Base-by-base conservation (phyloP, 2,113 vertebrate species). In the Siphamia tubifer region DNA sequence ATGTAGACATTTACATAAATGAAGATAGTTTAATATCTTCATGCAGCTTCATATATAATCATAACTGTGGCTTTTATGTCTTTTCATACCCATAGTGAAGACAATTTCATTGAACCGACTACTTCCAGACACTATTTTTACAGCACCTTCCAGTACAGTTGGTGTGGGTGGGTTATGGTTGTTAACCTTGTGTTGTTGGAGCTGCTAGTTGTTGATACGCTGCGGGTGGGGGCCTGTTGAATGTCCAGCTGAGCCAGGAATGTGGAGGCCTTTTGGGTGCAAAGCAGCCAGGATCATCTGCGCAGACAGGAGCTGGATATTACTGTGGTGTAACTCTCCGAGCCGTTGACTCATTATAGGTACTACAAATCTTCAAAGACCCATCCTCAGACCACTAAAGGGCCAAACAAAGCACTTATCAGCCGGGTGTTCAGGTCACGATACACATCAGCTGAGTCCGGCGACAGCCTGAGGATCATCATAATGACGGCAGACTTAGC, bases 211-310 rank as follows among this genome's bases (percentile, higher is more conserved):
- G 77, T 68, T 88, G 85, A 87, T 78, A 70, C 56, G 79, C 72
- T 78, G 69, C 85, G 86, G 83, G 86, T 79, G 85, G 83, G 30
- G 85, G 85, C 76, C 86, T 87, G 88, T 68, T 77, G 74, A 83
- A 67, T 63, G 68, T 90, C 83, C 86, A 85, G 86, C 86, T 86
- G 82, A 82, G 80, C 15, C 74, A 73, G 83, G 89, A 91, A 91
- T 89, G 87, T 25, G 40, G 60, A 77, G 68, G 57, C 79, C 81
- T 49, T 83, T 38, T 53, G 63, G 81, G 74, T 24, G 40, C 27
- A 6, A 43, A 69, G 62, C 42, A 60, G 44, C 54, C 17, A 10
- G 60, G 35, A 52, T 67, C 64, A 39, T 13, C 30, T 15, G 12
- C 58, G 55, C 45, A 54, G 56, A 23, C 48, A 12, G 23, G 16